phyloP scores from a whole-genome alignment of 2,113 vertebrate species.

The Lepisosteus oculatus region DNA sequence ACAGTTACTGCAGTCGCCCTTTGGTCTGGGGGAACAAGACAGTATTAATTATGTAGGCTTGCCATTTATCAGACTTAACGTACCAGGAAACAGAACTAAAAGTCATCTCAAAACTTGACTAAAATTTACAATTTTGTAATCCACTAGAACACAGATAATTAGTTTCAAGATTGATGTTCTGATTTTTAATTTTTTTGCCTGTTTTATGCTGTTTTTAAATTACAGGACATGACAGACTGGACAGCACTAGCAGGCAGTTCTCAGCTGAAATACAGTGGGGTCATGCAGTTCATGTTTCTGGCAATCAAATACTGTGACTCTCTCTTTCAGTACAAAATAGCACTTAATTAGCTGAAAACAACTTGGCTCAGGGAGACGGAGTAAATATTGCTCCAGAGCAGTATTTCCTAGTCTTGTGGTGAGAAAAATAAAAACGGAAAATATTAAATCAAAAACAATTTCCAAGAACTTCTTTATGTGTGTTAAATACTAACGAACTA shows the following conservation, averaged over 20 bases:
- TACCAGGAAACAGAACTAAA: slow-evolving; percentile 70
- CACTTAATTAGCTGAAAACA: too few relatives aligned
- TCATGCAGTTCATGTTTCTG: not conserved
- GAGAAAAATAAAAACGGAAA: too few relatives aligned
- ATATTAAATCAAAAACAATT: too few relatives aligned
- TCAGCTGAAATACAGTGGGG: not conserved
- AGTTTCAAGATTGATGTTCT: slow-evolving; percentile 66
- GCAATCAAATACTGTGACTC: too few relatives aligned
- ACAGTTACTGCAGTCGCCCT: slow-evolving; percentile 69
- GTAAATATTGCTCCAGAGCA: too few relatives aligned
- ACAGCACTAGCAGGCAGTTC: not conserved
- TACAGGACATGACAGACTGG: not conserved
- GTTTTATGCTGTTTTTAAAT: slow-evolving; percentile 17
- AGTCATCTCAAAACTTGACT: slow-evolving; percentile 66
- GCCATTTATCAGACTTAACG: slow-evolving; percentile 79
- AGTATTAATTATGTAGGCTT: slow-evolving; percentile 75
- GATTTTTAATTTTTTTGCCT: slow-evolving; percentile 34
- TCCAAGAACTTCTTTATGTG: too few relatives aligned
- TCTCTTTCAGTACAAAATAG: too few relatives aligned
- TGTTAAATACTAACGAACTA: too few relatives aligned
- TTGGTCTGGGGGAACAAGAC: slow-evolving; percentile 69
- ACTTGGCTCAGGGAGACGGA: too few relatives aligned
- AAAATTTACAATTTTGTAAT: slow-evolving; percentile 78
- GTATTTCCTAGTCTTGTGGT: too few relatives aligned
- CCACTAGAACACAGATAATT: slow-evolving; percentile 74